Conservation (phyloP, 2,113 vertebrate species). For the Nannospalax galili region DNA sequence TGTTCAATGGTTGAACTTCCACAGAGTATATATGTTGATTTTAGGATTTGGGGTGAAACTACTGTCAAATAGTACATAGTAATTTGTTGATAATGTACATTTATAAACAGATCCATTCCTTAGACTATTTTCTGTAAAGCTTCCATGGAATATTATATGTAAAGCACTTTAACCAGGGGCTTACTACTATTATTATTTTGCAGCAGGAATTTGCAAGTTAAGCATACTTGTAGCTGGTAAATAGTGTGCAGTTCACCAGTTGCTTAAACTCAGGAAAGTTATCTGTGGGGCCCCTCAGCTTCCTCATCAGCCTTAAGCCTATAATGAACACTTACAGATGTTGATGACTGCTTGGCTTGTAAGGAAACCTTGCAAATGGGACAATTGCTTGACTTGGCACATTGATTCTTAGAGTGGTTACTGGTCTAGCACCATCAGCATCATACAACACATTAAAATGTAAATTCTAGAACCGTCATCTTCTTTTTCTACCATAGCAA, state of each 20-base stretch:
- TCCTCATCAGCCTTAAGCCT: neutral
- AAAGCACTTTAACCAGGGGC: neutral
- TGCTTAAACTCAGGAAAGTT: neutral
- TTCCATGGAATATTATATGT: neutral
- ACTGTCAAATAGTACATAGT: neutral
- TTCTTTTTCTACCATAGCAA: neutral
- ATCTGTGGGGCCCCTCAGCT: neutral
- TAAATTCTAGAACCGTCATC: neutral
- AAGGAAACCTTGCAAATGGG: neutral
- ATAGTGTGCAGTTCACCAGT: neutral
- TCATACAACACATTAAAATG: neutral
- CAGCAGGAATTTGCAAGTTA: neutral
- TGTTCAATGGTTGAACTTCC: neutral
- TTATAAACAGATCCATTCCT: slow-evolving; percentile 3
- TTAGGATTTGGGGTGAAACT: slow-evolving; percentile 34
- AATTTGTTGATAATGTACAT: neutral
- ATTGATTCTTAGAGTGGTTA: neutral
- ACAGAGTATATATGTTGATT: neutral
- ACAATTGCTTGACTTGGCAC: neutral
- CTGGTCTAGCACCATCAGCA: neutral
- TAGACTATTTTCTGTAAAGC: neutral
- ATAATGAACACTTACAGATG: neutral
- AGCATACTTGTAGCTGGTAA: neutral
- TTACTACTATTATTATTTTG: neutral
- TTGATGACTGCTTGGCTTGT: neutral